A percentile compares a stretch with the other conserved stretches of the same genome.
These are phyloP conservation scores for Ridgeia piscesae DNA, from an alignment of 1,140 invertebrate genomes.

Conservation along the genomic window DNA sequence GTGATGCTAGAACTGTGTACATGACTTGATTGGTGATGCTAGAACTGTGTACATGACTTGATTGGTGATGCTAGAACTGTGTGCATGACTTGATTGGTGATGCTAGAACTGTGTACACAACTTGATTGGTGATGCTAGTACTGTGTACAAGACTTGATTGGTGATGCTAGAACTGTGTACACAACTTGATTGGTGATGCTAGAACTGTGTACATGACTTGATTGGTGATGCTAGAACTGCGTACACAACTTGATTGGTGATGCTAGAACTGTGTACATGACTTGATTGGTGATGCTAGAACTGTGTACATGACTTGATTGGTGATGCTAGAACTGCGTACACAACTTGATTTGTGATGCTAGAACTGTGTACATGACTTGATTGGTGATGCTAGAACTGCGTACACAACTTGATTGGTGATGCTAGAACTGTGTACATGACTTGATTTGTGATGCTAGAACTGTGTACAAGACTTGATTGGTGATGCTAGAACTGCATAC, in stretches of 20 bases:
- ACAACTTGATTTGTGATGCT: too few relatives aligned
- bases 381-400: neutral
- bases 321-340: neutral
- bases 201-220: neutral
- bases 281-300: neutral
- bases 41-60: neutral
- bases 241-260: too few relatives aligned
- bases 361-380: neutral
- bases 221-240: neutral
- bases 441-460: neutral
- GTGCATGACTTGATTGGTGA: too few relatives aligned
- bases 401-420: too few relatives aligned
- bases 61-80: neutral
- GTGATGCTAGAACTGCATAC: neutral
- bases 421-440: neutral
- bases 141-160: too few relatives aligned
- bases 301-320: neutral
- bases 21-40: too few relatives aligned
- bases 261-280: neutral
- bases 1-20: neutral
- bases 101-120: neutral
- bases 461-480: neutral
- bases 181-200: neutral
- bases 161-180: too few relatives aligned
- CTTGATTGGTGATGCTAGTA: neutral